Percentiles rank a stretch among this genome's conserved stretches.
These are phyloP conservation scores for Sesia apiformis DNA, from an alignment of 2,888 invertebrate genomes.

Conservation along the genomic window DNA sequence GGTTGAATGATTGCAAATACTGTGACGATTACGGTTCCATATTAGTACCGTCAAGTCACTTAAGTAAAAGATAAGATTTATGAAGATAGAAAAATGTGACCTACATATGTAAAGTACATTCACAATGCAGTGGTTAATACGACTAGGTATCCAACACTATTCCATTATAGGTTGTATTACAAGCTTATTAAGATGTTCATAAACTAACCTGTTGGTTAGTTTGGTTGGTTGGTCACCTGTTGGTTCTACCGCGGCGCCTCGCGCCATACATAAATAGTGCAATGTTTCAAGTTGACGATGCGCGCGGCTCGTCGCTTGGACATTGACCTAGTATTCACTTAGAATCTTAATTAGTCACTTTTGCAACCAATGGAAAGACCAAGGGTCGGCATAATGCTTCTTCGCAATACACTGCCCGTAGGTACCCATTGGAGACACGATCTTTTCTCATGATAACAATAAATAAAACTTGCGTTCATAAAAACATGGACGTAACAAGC, in stretches of 20 bases:
- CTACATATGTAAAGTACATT: neutral
- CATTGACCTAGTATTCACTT: conserved; percentile 42
- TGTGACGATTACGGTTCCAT: no score
- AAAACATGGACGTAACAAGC: neutral
- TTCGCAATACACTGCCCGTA: conserved; percentile 2
- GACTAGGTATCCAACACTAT: no score
- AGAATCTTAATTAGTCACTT: conserved; percentile 36
- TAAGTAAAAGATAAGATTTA: neutral
- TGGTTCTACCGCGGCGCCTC: no score
- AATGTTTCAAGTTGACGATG: conserved; percentile 10
- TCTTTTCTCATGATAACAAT: conserved; percentile 7
- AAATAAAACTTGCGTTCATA: no score
- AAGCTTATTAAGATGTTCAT: no score
- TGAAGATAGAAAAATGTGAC: neutral
- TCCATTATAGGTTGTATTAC: no score
- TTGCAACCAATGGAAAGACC: conserved; percentile 16
- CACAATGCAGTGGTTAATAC: no score
- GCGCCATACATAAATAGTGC: neutral
- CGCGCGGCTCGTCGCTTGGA: conserved; percentile 22
- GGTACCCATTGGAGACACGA: conserved; percentile 3
- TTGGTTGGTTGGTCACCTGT: no score
- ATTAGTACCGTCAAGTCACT: no score
- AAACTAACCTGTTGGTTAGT: no score
- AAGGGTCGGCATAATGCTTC: conserved; percentile 11
- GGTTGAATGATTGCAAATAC: no score